Conservation (phyloP, 2,797 vertebrate species). For the Halcyon chelicuti region DNA sequence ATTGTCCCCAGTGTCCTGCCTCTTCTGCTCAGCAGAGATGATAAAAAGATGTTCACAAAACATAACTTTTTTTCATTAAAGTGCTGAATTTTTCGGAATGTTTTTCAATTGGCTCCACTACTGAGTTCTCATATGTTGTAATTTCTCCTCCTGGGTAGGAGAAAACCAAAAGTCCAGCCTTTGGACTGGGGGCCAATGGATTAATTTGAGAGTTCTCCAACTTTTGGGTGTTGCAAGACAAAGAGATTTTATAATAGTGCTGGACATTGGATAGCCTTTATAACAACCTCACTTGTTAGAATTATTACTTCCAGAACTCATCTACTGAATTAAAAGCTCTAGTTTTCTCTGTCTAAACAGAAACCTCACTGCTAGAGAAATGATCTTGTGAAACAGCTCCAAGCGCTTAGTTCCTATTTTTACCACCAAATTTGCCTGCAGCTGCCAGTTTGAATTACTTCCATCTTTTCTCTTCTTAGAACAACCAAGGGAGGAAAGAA, state of each 20-base stretch:
- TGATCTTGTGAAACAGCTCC: constrained; percentile 70
- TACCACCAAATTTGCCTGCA: constrained; percentile 76
- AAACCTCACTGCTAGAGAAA: constrained; percentile 72
- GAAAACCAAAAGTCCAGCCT: neutral
- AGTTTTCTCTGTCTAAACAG: constrained; percentile 67
- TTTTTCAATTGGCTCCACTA: constrained; percentile 21
- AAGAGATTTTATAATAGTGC: neutral
- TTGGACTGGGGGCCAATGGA: constrained; percentile 11
- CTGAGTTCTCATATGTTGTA: constrained; percentile 39
- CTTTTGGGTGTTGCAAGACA: neutral
- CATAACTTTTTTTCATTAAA: neutral
- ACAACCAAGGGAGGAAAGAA: constrained; percentile 10
- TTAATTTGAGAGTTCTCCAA: constrained; percentile 26
- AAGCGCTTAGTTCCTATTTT: constrained; percentile 80
- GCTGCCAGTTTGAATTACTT: constrained; percentile 81
- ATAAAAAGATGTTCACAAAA: neutral
- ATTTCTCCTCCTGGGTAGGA: constrained; percentile 13
- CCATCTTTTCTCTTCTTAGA: constrained; percentile 69
- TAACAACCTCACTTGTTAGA: constrained; percentile 67
- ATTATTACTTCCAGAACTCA: constrained; percentile 64
- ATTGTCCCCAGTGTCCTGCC: neutral
- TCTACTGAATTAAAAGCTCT: constrained; percentile 57
- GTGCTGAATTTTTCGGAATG: neutral
- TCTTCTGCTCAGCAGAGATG: neutral
- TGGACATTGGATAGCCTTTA: neutral